Percentiles rank a stretch among this genome's conserved stretches.
These are phyloP conservation scores for Cercopithecus mona DNA, from an alignment of 2,113 vertebrate genomes.

Conservation along the genomic window DNA sequence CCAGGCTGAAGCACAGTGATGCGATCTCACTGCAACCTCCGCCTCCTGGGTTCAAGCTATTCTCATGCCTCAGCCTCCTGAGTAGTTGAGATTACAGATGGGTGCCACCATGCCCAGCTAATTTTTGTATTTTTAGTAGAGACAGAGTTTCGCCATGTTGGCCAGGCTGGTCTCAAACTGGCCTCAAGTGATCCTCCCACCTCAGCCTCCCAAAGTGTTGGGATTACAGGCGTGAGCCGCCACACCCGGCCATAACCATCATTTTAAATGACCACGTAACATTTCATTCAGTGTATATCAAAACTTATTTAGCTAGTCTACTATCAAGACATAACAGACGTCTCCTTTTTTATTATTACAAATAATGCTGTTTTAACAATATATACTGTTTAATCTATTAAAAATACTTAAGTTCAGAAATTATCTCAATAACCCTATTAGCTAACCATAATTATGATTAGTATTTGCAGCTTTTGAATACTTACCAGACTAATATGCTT, in stretches of 20 bases:
- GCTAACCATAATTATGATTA: not conserved
- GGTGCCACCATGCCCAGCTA: too few species aligned
- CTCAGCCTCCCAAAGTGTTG: too few species aligned
- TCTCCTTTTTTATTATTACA: conserved; percentile 1
- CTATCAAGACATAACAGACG: not conserved
- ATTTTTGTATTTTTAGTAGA: too few species aligned
- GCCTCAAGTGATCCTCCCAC: too few species aligned
- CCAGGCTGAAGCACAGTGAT: too few species aligned
- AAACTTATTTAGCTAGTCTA: not conserved
- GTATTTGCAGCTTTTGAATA: not conserved
- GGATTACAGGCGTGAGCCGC: too few species aligned
- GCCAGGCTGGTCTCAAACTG: too few species aligned
- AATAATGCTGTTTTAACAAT: not conserved
- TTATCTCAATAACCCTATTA: not conserved
- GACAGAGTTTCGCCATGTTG: too few species aligned
- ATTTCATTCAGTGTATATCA: not conserved
- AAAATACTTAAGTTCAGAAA: conserved; percentile 26
- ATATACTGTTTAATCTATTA: not conserved
- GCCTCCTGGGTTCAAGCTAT: too few species aligned
- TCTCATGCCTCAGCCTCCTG: too few species aligned
- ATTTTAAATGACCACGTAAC: not conserved
- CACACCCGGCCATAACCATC: not conserved
- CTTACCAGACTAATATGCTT: conserved; percentile 96
- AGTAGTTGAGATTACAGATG: too few species aligned
- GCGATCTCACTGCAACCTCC: too few species aligned